phyloP scores from a whole-genome alignment of 30 jellyfish, hydroid and myxozoan species.

The Cassiopea xamachana region DNA sequence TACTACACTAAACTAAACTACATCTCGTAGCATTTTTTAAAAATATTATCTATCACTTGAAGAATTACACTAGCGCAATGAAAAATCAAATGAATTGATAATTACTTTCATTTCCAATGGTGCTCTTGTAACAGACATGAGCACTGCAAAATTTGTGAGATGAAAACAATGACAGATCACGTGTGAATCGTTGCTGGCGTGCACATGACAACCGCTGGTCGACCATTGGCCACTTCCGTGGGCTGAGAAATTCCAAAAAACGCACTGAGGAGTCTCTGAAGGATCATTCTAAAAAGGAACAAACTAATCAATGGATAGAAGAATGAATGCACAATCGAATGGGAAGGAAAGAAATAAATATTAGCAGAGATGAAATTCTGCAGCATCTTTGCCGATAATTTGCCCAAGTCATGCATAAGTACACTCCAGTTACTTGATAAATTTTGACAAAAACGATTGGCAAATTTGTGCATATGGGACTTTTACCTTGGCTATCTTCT shows the following conservation, averaged over 20 bases:
- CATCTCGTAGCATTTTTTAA: too few relatives aligned
- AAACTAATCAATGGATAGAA: neutral
- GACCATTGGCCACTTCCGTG: constrained; percentile 74
- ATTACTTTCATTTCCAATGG: constrained; percentile 41
- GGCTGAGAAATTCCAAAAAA: constrained; percentile 54
- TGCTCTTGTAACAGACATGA: constrained; percentile 79
- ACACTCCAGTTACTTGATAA: too few relatives aligned
- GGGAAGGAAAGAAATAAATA: neutral
- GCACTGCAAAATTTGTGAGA: constrained; percentile 86
- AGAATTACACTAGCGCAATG: too few relatives aligned
- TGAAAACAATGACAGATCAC: constrained; percentile 87
- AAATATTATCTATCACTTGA: too few relatives aligned
- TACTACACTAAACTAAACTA: too few relatives aligned
- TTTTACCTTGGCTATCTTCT: constrained; percentile 31
- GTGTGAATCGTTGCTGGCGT: constrained; percentile 65
- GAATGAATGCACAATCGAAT: neutral
- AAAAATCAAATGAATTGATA: neutral
- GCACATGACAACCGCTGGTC: constrained; percentile 66
- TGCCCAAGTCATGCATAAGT: too few relatives aligned
- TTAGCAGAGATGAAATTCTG: neutral
- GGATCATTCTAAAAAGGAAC: neutral
- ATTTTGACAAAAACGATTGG: too few relatives aligned
- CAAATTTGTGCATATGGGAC: neutral
- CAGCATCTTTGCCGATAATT: too few relatives aligned
- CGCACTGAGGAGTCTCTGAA: constrained; percentile 69